A percentile compares a stretch with the other conserved stretches of the same genome.
phyloP scores from a whole-genome alignment of 2,888 invertebrate genomes.

The Antheraea yamamai region DNA sequence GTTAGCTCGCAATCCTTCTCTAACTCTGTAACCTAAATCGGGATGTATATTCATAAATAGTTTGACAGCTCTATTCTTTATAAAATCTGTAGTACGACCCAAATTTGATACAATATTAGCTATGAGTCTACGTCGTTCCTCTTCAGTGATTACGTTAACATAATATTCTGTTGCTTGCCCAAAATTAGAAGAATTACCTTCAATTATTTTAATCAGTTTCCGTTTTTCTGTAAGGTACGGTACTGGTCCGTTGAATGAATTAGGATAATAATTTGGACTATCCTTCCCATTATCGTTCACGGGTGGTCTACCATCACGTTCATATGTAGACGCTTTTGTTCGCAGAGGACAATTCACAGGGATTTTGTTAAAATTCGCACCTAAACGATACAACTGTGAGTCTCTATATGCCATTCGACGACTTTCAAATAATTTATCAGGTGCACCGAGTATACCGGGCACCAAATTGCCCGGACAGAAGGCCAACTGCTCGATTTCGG shows the following conservation, averaged over 20 bases:
- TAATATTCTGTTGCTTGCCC: conserved; percentile 14
- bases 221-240: conserved; percentile 76
- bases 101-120: conserved; percentile 9
- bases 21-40: conserved; percentile 12
- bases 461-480: conserved; percentile 61
- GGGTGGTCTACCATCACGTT: conserved; percentile 83
- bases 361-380: conserved; percentile 57
- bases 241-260: conserved; percentile 93
- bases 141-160: conserved; percentile 13
- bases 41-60: conserved; percentile 16
- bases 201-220: conserved; percentile 19
- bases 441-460: conserved; percentile 64
- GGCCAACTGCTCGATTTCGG: conserved; percentile 51
- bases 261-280: conserved; percentile 96
- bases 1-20: background rate
- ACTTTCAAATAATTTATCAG: conserved; percentile 53
- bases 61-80: conserved; percentile 13
- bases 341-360: conserved; percentile 56
- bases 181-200: conserved; percentile 15
- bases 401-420: conserved; percentile 54
- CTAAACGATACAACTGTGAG: conserved; percentile 59
- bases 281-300: conserved; percentile 89
- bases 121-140: conserved; percentile 13
- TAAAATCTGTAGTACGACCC: background rate
- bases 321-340: conserved; percentile 42